Evolutionary conservation across 2,888 invertebrate genomes (phyloP).

Genomic region (Campaea margaritaria): DNA sequence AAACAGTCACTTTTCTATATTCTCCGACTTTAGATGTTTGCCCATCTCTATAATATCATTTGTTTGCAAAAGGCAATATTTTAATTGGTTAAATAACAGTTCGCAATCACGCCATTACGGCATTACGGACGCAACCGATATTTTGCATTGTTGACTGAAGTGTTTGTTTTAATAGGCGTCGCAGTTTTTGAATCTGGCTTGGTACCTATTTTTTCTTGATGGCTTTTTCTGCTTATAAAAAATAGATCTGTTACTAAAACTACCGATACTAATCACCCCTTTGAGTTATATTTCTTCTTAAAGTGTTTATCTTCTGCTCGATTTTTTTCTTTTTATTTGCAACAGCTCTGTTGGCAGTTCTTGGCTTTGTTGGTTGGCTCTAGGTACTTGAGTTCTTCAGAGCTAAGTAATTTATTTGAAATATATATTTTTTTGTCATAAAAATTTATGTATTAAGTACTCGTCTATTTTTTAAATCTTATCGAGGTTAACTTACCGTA

Average conservation of each 20-base stretch:
- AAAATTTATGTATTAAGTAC: neutral
- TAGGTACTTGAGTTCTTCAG: too few species aligned
- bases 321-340: too few species aligned
- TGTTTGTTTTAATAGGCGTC: slow-evolving; percentile 4
- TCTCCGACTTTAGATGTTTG: neutral
- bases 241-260: too few species aligned
- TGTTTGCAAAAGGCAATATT: slow-evolving; percentile 42
- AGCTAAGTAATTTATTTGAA: too few species aligned
- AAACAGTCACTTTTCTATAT: too few species aligned
- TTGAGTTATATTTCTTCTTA: too few species aligned
- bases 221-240: too few species aligned
- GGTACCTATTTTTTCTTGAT: neutral
- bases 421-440: neutral
- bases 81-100: slow-evolving; percentile 40
- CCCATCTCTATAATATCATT: slow-evolving; percentile 20
- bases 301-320: too few species aligned
- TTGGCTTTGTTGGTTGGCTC: too few species aligned
- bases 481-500: neutral
- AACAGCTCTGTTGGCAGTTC: too few species aligned
- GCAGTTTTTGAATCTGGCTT: slow-evolving; percentile 5
- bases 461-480: too few species aligned
- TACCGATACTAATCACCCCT: too few species aligned
- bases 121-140: slow-evolving; percentile 9
- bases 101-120: slow-evolving; percentile 23
- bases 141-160: slow-evolving; percentile 12